Evolutionary conservation across 2,113 vertebrate species (phyloP).

Genomic region (Rhea americana): DNA sequence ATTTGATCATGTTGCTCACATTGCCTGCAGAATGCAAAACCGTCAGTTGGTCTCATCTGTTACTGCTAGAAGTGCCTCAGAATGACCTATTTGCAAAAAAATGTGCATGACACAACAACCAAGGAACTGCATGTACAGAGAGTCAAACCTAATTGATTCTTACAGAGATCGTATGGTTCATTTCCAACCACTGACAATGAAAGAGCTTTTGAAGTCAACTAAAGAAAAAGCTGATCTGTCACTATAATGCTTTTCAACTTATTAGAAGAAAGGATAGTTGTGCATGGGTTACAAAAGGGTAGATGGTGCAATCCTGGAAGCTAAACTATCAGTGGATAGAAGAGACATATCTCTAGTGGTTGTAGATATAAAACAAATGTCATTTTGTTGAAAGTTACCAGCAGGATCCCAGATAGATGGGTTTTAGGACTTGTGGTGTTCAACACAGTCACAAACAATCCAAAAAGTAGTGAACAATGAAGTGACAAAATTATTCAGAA

Average conservation of each 20-base stretch:
- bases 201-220: not conserved
- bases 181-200: not conserved
- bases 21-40: not conserved
- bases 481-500: not conserved
- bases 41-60: not conserved
- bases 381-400: not conserved
- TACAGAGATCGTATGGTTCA: not conserved
- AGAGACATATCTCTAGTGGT: not conserved
- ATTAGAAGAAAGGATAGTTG: not conserved
- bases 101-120: not conserved
- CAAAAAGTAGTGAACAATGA: not conserved
- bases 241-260: not conserved
- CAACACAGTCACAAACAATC: not conserved
- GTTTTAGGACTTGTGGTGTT: not conserved
- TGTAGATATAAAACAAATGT: not conserved
- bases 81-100: constrained; percentile 9
- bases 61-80: not conserved
- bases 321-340: not conserved
- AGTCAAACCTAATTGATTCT: not conserved
- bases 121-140: not conserved
- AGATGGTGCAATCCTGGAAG: not conserved
- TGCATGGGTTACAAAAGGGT: not conserved
- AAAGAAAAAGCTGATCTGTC: not conserved
- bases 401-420: not conserved
- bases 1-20: not conserved